phyloP scores from a whole-genome alignment of 2,113 vertebrate species.

The Larimichthys crocea region DNA sequence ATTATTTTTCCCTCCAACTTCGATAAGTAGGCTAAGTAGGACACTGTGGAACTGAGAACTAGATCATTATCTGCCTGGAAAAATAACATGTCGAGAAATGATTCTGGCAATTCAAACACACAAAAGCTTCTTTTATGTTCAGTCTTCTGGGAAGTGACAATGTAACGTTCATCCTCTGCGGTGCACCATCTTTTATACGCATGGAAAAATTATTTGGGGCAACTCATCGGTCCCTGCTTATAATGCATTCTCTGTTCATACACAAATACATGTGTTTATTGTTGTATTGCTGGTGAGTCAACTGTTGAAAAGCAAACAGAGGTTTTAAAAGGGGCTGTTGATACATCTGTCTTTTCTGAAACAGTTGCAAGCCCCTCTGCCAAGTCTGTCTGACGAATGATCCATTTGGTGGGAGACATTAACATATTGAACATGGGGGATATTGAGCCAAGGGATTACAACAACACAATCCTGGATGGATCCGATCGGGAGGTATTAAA shows the following conservation, averaged over 20 bases:
- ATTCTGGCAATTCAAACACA: slow-evolving; percentile 59
- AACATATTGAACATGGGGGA: slow-evolving; percentile 77
- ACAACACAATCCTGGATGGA: slow-evolving; percentile 68
- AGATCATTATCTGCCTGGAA: slow-evolving; percentile 72
- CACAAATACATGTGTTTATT: slow-evolving; percentile 52
- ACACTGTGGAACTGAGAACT: slow-evolving; percentile 65
- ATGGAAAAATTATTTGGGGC: slow-evolving; percentile 24
- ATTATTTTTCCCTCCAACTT: slow-evolving; percentile 61
- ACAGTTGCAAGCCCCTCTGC: slow-evolving; percentile 62
- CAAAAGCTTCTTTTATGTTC: slow-evolving; percentile 67
- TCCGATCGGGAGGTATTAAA: slow-evolving; percentile 74
- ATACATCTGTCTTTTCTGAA: slow-evolving; percentile 74
- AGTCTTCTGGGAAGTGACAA: slow-evolving; percentile 67
- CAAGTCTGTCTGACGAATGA: slow-evolving; percentile 69
- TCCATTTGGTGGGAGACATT: slow-evolving; percentile 73
- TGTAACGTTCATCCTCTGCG: slow-evolving; percentile 56
- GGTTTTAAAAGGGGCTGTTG: slow-evolving; percentile 61
- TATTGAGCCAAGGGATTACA: slow-evolving; percentile 77
- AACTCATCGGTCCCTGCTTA: slow-evolving; percentile 12
- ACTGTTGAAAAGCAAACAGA: slow-evolving; percentile 63
- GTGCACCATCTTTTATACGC: slow-evolving; percentile 33
- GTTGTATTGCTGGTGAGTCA: slow-evolving; percentile 41
- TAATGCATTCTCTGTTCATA: slow-evolving; percentile 12
- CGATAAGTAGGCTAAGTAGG: slow-evolving; percentile 77
- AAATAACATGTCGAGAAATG: slow-evolving; percentile 53